Percentiles rank a stretch among this genome's conserved stretches.
Evolutionary conservation across 2,113 vertebrate genomes (phyloP).

Genomic region (Cochlearius cochlearius): DNA sequence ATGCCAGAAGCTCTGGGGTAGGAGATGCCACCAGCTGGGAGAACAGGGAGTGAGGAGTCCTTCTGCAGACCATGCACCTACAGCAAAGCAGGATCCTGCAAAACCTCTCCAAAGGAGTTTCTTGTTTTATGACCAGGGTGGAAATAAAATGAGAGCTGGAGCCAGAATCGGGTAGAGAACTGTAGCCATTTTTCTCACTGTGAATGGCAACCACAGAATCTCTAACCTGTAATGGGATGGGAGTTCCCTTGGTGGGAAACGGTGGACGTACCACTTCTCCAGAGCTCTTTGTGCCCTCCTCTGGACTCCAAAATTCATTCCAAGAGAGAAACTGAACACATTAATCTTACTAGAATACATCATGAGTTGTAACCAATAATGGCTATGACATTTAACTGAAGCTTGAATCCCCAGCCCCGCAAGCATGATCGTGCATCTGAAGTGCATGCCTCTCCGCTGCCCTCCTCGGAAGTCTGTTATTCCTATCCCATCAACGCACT

Average conservation of each 20-base stretch:
- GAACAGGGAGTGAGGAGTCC: background rate
- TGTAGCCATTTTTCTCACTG: background rate
- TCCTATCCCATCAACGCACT: background rate
- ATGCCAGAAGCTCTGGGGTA: background rate
- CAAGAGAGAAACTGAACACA: background rate
- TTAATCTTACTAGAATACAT: background rate
- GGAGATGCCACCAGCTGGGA: background rate
- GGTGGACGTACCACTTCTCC: background rate
- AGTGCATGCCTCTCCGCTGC: background rate
- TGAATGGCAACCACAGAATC: background rate
- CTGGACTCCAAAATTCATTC: background rate
- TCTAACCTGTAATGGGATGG: background rate
- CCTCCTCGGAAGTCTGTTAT: background rate
- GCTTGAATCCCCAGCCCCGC: background rate
- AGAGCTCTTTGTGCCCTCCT: background rate
- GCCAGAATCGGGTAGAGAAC: background rate
- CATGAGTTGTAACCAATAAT: background rate
- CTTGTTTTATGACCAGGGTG: background rate
- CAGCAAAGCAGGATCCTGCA: background rate
- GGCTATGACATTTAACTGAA: background rate
- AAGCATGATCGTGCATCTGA: background rate
- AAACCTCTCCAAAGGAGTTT: background rate
- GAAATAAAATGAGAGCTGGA: background rate
- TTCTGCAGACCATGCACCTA: background rate
- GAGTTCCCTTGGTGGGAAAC: background rate